Evolutionary conservation across 2,797 vertebrate species (phyloP).

Genomic region (Sebastiscus albofasciatus): DNA sequence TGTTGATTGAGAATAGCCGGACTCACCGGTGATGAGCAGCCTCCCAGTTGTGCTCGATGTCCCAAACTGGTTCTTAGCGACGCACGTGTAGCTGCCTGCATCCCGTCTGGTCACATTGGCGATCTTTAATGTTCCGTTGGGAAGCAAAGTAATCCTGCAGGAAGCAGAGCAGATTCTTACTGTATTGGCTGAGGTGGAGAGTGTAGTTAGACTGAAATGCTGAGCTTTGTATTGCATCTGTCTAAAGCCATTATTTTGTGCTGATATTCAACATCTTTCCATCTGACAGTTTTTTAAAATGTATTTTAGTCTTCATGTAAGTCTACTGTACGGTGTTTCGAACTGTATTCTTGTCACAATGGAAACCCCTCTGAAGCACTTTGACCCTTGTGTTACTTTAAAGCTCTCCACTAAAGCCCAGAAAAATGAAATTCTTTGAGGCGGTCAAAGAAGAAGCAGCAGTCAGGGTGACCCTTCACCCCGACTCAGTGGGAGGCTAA

Average conservation of each 20-base stretch:
- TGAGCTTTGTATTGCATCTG: not conserved
- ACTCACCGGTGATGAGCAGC: slow-evolving; percentile 90
- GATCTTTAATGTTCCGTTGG: slow-evolving; percentile 91
- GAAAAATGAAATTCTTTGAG: slow-evolving; percentile 24
- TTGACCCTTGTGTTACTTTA: not conserved
- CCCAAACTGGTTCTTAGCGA: slow-evolving; percentile 94
- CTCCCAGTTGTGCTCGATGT: slow-evolving; percentile 87
- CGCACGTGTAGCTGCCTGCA: slow-evolving; percentile 88
- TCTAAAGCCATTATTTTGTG: not conserved
- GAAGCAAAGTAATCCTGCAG: slow-evolving; percentile 81
- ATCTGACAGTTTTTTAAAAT: not conserved
- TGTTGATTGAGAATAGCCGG: not conserved
- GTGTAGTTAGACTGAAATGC: not conserved
- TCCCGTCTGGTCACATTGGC: slow-evolving; percentile 90
- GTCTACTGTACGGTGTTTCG: not conserved
- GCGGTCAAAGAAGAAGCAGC: not conserved
- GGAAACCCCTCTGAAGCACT: not conserved
- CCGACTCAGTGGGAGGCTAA: slow-evolving; percentile 10
- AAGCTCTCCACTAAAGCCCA: not conserved
- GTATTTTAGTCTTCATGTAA: not conserved
- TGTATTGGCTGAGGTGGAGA: not conserved
- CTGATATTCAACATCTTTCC: not conserved
- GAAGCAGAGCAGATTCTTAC: slow-evolving; percentile 29
- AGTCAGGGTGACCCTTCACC: slow-evolving; percentile 22
- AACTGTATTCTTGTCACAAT: not conserved